Conservation (phyloP, 2,888 invertebrate genomes). For the Drosophila greeni region DNA sequence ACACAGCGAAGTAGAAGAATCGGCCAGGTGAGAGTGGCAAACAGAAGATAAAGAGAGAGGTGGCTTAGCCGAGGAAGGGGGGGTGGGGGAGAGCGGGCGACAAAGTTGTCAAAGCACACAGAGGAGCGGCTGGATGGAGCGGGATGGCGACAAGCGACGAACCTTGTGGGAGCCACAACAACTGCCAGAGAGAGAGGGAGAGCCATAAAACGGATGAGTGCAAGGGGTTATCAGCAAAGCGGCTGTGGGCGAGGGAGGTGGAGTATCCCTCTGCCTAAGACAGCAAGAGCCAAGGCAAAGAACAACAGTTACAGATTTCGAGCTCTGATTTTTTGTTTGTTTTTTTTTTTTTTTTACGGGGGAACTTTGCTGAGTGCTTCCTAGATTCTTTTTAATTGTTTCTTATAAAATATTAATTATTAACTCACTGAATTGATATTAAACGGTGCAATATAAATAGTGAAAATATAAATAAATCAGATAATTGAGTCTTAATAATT, state of each 20-base stretch:
- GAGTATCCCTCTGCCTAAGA: background rate
- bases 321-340: background rate
- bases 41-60: background rate
- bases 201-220: slow-evolving; percentile 9
- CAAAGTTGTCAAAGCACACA: slow-evolving; percentile 22
- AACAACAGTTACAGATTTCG: slow-evolving; percentile 16
- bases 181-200: background rate
- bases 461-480: background rate
- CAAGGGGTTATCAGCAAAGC: background rate
- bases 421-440: too few species aligned
- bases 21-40: background rate
- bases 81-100: background rate
- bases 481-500: background rate
- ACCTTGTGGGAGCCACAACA: slow-evolving; percentile 9
- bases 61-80: too few species aligned
- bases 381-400: background rate
- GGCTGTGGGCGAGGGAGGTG: background rate
- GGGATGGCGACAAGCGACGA: background rate
- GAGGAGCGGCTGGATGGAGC: background rate
- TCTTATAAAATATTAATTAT: background rate
- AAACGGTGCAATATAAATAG: background rate
- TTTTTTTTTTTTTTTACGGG: background rate
- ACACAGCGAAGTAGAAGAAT: slow-evolving; percentile 20
- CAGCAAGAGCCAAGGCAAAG: slow-evolving; percentile 1
- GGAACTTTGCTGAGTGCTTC: background rate